phyloP scores from a whole-genome alignment of 92 coral and sea anemone genomes.

The Zoanthus solanderi region DNA sequence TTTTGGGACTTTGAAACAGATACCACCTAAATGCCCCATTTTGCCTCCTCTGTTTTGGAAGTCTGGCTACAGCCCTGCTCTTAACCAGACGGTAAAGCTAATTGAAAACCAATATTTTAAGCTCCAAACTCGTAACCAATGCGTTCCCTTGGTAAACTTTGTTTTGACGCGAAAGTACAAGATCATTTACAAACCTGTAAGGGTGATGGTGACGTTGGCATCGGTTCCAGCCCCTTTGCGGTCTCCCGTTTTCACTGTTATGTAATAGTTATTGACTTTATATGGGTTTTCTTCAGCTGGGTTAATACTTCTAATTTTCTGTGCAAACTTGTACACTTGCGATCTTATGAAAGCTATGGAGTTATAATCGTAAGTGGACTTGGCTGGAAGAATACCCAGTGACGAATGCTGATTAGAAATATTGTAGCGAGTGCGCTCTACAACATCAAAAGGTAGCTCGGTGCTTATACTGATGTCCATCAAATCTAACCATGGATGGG shows the following conservation, averaged over 20 bases:
- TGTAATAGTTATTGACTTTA: constrained; percentile 49
- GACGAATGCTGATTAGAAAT: constrained; percentile 57
- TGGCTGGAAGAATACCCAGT: constrained; percentile 62
- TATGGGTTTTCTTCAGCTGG: constrained; percentile 25
- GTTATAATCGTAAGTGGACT: constrained; percentile 67
- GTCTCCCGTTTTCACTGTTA: constrained; percentile 72
- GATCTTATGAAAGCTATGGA: constrained; percentile 58
- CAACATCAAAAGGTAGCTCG: constrained; percentile 51
- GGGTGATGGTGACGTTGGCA: constrained; percentile 69
- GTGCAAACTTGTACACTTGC: constrained; percentile 45
- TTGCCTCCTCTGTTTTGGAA: too few relatives aligned
- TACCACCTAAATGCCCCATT: too few relatives aligned
- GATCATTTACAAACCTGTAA: constrained; percentile 46
- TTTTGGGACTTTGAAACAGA: too few relatives aligned
- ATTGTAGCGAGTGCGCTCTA: constrained; percentile 46
- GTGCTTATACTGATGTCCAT: constrained; percentile 68
- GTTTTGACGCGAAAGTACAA: too few relatives aligned
- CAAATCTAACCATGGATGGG: constrained; percentile 76
- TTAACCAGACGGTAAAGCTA: too few relatives aligned
- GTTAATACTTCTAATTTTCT: constrained; percentile 2
- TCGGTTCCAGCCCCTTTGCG: constrained; percentile 78
- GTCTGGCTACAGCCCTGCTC: too few relatives aligned
- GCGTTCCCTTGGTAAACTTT: too few relatives aligned
- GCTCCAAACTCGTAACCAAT: too few relatives aligned
- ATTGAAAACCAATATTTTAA: too few relatives aligned